Percentiles rank a stretch among this genome's conserved stretches.
These are phyloP conservation scores for Daphoenositta chrysoptera DNA, from an alignment of 2,113 vertebrate species.

Conservation along the genomic window DNA sequence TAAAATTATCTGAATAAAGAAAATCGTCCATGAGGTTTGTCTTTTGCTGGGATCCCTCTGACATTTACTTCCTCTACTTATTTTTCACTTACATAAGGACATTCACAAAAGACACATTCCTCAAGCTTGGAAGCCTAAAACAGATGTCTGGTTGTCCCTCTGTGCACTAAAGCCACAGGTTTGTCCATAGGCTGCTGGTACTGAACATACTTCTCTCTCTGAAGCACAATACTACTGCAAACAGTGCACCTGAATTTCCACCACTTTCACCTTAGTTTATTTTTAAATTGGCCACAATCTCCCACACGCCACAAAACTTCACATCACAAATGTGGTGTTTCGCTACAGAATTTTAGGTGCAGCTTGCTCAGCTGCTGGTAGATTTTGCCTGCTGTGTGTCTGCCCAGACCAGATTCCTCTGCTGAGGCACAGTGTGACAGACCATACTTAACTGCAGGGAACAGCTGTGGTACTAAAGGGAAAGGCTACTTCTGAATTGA, in stretches of 20 bases:
- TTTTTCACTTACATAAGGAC: neutral
- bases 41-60: neutral
- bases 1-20: neutral
- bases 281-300: neutral
- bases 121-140: neutral
- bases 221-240: neutral
- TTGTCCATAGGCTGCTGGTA: neutral
- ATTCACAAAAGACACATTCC: neutral
- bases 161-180: neutral
- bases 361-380: neutral
- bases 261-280: neutral
- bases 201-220: neutral
- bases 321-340: neutral
- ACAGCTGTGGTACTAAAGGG: neutral
- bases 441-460: neutral
- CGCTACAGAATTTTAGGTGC: neutral
- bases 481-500: constrained; percentile 8
- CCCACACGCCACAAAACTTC: neutral
- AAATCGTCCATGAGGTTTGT: neutral
- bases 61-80: neutral
- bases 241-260: neutral
- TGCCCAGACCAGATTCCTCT: neutral
- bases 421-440: neutral
- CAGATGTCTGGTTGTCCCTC: neutral
- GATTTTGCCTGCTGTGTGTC: neutral